Base-by-base conservation (phyloP, 2,113 vertebrate species). In the Alces alces region DNA sequence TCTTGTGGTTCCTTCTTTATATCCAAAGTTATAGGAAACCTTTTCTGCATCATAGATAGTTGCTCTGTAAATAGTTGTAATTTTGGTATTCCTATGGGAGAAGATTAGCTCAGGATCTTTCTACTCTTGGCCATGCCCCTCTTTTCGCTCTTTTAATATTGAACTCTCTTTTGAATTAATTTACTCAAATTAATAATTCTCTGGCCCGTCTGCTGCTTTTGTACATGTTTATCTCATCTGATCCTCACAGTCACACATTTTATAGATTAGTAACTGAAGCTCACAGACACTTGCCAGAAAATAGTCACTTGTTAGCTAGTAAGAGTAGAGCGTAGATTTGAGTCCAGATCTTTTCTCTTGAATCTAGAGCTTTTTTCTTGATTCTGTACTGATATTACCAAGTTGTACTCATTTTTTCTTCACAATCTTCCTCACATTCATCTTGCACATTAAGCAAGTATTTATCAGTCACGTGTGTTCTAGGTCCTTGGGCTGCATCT, bases 111-210 rank as follows among this genome's bases (percentile, higher is more conserved):
- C 79, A 83, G 79, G 33, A 12, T n/a, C 30, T 25, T 83, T 19
- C 79, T 54, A 83, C 19, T 54, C 50, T 36, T 54, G 33, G 50
- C 79, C 50, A 83, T 36, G 30, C 50, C 33, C 3, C 12, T 83
- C 50, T 54, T 80, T 80, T 83, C 79, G n/a, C 73, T 79, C 85
- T 79, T 89, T 79, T 89, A 55, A 82, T 39, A 64, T 82, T 73
- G 17, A 85, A 92, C 25, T 87, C 2, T 64, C 54, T 55, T 91
- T 86, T 94, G 70, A 91, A 82, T 93, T 88, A 70, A 47, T 58
- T 66, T 96, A 73, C 90, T 90, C 54, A 90, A 61, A 64, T 91
- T 76, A 91, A 27, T 39, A 90, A 55, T 78, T 87, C 61, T 90
- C 0, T 50, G 84, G 25, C 61, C 30, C 55, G 6, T 8, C 16